Evolutionary conservation across 2,797 vertebrate genomes (phyloP).

Genomic region (Parauchenoglanis punctatus): DNA sequence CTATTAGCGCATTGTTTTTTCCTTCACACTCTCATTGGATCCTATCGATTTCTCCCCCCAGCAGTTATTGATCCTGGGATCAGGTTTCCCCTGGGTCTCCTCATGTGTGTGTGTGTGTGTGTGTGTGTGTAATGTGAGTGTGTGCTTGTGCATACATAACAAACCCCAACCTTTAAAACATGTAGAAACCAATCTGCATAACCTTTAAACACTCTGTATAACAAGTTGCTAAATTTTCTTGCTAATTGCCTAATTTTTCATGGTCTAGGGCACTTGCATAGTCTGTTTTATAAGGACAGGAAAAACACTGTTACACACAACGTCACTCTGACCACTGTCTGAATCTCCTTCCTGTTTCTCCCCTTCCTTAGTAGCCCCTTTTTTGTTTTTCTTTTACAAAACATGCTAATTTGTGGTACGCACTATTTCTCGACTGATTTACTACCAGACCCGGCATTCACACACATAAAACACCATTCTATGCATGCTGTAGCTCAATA

Average conservation of each 20-base stretch:
- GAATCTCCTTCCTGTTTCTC: background rate
- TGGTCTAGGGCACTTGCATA: background rate
- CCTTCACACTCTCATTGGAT: slow-evolving; percentile 48
- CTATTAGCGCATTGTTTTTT: slow-evolving; percentile 41
- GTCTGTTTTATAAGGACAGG: background rate
- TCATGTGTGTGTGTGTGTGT: slow-evolving; percentile 14
- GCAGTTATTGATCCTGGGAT: slow-evolving; percentile 55
- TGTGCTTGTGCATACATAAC: slow-evolving; percentile 24
- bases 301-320: background rate
- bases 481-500: slow-evolving; percentile 29
- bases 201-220: background rate
- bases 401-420: slow-evolving; percentile 30
- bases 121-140: slow-evolving; percentile 32
- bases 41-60: slow-evolving; percentile 50
- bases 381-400: slow-evolving; percentile 44
- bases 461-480: background rate
- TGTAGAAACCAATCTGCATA: background rate
- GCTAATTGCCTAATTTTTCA: slow-evolving; percentile 17
- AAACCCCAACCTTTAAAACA: slow-evolving; percentile 27
- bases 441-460: background rate
- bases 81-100: slow-evolving; percentile 45
- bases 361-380: slow-evolving; percentile 7
- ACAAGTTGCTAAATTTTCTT: background rate
- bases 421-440: slow-evolving; percentile 37
- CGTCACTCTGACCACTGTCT: background rate